phyloP scores from a whole-genome alignment of 2,113 vertebrate genomes.

The Misgurnus mizolepis region DNA sequence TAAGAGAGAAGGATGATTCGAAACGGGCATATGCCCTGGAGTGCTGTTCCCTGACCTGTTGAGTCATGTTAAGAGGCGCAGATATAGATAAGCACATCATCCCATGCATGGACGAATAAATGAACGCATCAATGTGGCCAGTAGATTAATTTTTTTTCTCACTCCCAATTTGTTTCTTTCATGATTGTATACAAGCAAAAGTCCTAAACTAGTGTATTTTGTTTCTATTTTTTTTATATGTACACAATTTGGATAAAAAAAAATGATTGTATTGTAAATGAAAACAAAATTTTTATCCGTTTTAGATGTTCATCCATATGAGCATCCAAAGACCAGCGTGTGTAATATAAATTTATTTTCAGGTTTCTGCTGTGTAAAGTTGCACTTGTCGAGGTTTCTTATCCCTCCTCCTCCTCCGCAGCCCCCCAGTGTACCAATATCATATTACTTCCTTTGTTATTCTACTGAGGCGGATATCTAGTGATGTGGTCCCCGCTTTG shows the following conservation, averaged over 20 bases:
- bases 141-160: constrained; percentile 60
- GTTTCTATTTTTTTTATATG: constrained; percentile 88
- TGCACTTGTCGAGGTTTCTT: constrained; percentile 81
- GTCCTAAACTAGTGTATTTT: constrained; percentile 91
- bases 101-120: background rate
- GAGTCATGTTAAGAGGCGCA: constrained; percentile 2
- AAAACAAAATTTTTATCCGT: constrained; percentile 92
- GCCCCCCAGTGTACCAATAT: constrained; percentile 75
- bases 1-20: background rate
- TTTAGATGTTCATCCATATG: constrained; percentile 77
- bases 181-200: constrained; percentile 98
- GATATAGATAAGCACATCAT: background rate
- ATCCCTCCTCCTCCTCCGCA: background rate
- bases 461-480: constrained; percentile 59
- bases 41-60: constrained; percentile 2
- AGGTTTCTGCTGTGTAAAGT: constrained; percentile 88
- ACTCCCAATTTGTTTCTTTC: constrained; percentile 60
- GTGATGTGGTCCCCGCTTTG: background rate
- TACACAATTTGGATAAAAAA: constrained; percentile 79
- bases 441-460: constrained; percentile 67
- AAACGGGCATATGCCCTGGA: background rate
- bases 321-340: constrained; percentile 85
- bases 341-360: constrained; percentile 86
- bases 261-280: constrained; percentile 98
- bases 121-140: constrained; percentile 69